Evolutionary conservation across 2,888 invertebrate species (phyloP), one percentile per base, ranked within the genome.

Genomic region (Diogma glabrata): DNA sequence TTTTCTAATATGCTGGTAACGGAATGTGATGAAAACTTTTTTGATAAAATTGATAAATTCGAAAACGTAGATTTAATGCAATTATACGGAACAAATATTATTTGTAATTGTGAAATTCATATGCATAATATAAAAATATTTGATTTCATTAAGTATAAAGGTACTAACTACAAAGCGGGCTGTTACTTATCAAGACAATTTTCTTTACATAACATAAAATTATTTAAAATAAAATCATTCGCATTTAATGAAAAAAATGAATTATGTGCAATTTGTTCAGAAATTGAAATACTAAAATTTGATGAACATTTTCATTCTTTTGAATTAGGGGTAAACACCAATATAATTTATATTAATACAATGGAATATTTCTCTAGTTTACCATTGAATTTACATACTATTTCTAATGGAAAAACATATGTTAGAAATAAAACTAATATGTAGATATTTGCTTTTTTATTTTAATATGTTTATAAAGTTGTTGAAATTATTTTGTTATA

Each of bases 361-460:
- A 33, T 33, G 4, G 33, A 33, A 6, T 33, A 33, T 33, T 33
- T 33, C 9, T 33, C 33, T 6, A 33, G 33, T 33, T 7, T 7
- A 33, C 33, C 33, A n/a, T 33, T 33, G 33, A 33, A 33, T 33
- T 33, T 33, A 33, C 33, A 33, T 33, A 33, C 33, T n/a, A 33
- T 33, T n/a, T n/a, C n/a, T n/a, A n/a, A n/a, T n/a, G n/a, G n/a
- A n/a, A n/a, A n/a, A n/a, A n/a, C n/a, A n/a, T n/a, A n/a, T n/a
- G n/a, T n/a, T n/a, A n/a, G n/a, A n/a, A n/a, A n/a, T n/a, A n/a
- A n/a, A n/a, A n/a, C n/a, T n/a, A n/a, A n/a, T n/a, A n/a, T n/a
- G n/a, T n/a, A n/a, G n/a, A n/a, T n/a, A n/a, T n/a, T n/a, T n/a
- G n/a, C n/a, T n/a, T n/a, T n/a, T n/a, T n/a, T n/a, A n/a, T n/a